Base-by-base conservation (phyloP, 2,113 vertebrate species). In the Sinosuthora webbiana region DNA sequence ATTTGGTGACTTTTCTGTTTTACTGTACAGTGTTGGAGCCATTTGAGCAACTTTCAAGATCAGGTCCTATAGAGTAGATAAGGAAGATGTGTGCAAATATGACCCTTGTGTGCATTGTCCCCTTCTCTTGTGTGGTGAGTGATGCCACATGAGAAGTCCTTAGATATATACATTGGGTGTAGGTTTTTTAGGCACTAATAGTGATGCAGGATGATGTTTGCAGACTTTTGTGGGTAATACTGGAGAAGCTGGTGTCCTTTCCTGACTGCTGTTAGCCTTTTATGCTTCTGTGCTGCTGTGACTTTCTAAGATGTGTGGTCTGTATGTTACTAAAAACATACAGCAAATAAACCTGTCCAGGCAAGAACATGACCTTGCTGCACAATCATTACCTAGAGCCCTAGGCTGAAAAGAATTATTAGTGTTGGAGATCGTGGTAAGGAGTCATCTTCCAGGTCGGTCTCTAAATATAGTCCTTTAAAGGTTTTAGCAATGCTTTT, bases 401-500 rank as follows among this genome's bases (percentile, higher is more conserved):
- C 22, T 56, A 52, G 83, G 59, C 92, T 41, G 94, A 75, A 89
- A 96, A 88, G 68, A 90, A 92, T 80, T 87, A 80, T 63, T 96
- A 77, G 45, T 70, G 85, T 63, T 91, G 65, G 74, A 91, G 90
- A 64, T 74, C 7, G 31, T 68, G 68, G 83, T 83, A 80, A 92
- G 63, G 92, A 83, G 59, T 93, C 81, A 77, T 76, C 62, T 88
- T 95, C 52, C 59, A 87, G 49, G 69, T 89, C 4, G 39, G 16
- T 87, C 31, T 90, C 33, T 94, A 17, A 90, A 79, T 74, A 95
- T 93, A 94, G 77, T 87, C 37, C 64, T 89, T 74, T 79, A 65
- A 75, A 89, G 53, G 30, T 82, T 96, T 93, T 92, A 86, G 81
- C 33, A 81, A 3, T 88, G 44, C 30, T 86, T 39, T 83, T 68